Conservation (phyloP, 1,140 invertebrate species). For the Acyrthosiphon pisum region DNA sequence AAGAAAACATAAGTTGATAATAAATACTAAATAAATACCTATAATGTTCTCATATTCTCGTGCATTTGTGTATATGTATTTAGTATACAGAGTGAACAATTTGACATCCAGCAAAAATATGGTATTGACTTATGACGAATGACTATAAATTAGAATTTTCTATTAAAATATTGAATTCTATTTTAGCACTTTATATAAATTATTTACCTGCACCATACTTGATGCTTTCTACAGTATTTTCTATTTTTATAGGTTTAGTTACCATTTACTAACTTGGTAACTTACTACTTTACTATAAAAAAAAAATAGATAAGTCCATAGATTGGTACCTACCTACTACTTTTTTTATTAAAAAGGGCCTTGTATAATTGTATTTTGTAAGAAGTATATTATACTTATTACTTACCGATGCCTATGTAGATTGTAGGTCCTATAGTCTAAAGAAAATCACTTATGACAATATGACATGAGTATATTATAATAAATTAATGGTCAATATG, state of each 20-base stretch:
- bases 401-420: no score
- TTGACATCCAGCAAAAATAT: not conserved
- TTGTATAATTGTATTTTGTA: no score
- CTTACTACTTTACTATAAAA: not conserved
- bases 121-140: not conserved
- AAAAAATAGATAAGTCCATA: no score
- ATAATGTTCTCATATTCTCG: not conserved
- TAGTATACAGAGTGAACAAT: not conserved
- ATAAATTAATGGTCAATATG: no score
- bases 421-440: no score
- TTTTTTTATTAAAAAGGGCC: no score
- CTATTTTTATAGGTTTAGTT: not conserved
- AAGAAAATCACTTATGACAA: no score
- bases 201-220: not conserved
- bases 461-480: no score
- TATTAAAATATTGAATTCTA: not conserved
- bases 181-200: not conserved
- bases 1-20: not conserved
- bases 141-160: no score
- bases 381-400: no score
- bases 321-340: no score
- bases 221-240: not conserved
- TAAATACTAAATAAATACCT: not conserved
- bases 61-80: not conserved
- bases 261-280: not conserved